Evolutionary conservation across 2,797 vertebrate species (phyloP), one percentile per base, ranked within the genome.

Genomic region (Onychomys torridus): DNA sequence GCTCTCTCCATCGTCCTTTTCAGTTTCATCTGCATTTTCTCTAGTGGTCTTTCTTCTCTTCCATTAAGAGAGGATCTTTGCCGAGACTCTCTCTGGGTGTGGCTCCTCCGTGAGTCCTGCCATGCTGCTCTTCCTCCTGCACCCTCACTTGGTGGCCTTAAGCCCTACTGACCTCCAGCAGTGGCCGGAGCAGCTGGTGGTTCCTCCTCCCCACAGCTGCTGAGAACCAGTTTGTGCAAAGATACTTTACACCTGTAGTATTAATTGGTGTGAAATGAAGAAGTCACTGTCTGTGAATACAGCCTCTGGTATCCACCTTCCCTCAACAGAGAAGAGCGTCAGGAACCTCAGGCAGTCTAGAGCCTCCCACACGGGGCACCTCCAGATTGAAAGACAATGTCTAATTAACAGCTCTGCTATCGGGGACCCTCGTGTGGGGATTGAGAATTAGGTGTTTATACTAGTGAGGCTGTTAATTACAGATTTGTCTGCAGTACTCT

Each of bases 21-120:
- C 6, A 0, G 5, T 34, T 37, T 17, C 10, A 0, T 2, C 37
- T 37, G 16, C 1, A 1, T 10, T 69, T 40, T 52, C 14, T 16
- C 2, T 55, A 4, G 59, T 49, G 14, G 2, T 5, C 14, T 27
- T 55, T 52, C 81, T 77, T 63, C 59, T 59, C 67, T 59, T 8
- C 8, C 3, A 10, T 52, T 29, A 49, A 49, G 16, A 9, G 43
- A 1, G 9, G 14, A 27, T 63, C 63, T 93, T 49, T 46, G 2
- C 29, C 40, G 46, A 1, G 7, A 23, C 57, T 6, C 7, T 46
- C 4, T 46, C 57, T 12, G n/a, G 69, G 59, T n/a, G 27, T 61
- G 46, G 84, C 40, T 46, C 40, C 55, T 37, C 29, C 14, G 82
- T 32, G 19, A 19, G 19, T 59, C 78, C 79, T 57, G 55, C 7